These are phyloP conservation scores for Sminthurinus aureus DNA, from an alignment of 2,888 invertebrate genomes.

Conservation along the genomic window DNA sequence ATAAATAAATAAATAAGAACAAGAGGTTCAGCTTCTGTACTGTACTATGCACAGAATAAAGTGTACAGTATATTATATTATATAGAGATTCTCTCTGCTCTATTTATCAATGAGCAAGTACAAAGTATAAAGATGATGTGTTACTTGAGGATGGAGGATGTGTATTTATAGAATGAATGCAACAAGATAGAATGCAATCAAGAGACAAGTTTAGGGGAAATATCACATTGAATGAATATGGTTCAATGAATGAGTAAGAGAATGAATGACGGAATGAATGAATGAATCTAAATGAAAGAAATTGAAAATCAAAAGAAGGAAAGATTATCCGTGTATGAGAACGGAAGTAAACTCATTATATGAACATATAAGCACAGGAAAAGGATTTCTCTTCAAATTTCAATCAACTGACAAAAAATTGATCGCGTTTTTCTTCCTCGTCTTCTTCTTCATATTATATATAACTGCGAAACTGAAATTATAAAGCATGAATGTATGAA, in stretches of 20 bases:
- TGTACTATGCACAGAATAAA: not conserved
- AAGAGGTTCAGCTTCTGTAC: not conserved
- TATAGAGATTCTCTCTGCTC: not conserved
- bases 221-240: too few relatives aligned
- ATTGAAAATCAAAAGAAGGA: not conserved
- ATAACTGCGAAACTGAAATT: conserved; percentile 68
- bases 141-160: not conserved
- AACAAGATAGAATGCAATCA: not conserved
- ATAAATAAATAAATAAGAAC: not conserved
- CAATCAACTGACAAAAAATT: not conserved
- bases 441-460: conserved; percentile 41
- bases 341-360: not conserved
- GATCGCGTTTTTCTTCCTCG: not conserved
- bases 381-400: not conserved
- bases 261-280: not conserved
- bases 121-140: not conserved
- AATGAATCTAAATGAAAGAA: not conserved
- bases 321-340: not conserved
- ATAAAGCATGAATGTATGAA: too few relatives aligned
- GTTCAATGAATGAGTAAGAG: not conserved
- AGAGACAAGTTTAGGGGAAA: not conserved
- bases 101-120: not conserved
- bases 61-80: too few relatives aligned
- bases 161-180: not conserved
- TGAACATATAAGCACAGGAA: not conserved